phyloP scores from a whole-genome alignment of 1,140 invertebrate species.

The Zaprionus lachaisei region DNA sequence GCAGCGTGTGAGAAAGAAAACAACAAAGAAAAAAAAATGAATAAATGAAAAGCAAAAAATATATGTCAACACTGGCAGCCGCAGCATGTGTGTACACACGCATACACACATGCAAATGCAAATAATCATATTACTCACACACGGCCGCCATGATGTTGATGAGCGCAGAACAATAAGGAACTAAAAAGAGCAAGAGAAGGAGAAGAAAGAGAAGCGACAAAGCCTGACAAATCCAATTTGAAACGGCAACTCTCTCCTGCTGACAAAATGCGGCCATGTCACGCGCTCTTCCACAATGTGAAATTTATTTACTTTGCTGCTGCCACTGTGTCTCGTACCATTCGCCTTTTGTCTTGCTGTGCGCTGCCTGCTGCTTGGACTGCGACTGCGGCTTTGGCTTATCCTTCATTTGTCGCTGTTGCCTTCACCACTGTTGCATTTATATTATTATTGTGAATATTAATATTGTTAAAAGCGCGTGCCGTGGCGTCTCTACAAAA shows the following conservation, averaged over 20 bases:
- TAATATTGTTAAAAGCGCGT: constrained; percentile 78
- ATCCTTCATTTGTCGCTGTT: constrained; percentile 53
- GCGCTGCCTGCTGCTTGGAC: constrained; percentile 20
- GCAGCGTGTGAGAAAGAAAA: constrained; percentile 17
- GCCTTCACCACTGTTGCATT: constrained; percentile 43
- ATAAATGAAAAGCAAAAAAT: constrained; percentile 9
- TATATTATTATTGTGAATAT: constrained; percentile 75
- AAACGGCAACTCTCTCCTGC: constrained; percentile 31
- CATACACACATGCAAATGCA: background rate
- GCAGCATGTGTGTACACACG: constrained; percentile 28
- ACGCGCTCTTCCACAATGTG: constrained; percentile 50
- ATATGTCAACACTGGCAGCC: constrained; percentile 37
- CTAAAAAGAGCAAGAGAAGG: background rate
- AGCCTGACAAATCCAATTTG: constrained; percentile 64
- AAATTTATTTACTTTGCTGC: constrained; percentile 63
- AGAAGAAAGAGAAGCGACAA: constrained; percentile 2
- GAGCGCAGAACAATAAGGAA: background rate
- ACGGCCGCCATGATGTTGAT: constrained; percentile 19
- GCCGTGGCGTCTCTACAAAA: constrained; percentile 66
- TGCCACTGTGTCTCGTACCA: constrained; percentile 36
- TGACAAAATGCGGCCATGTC: constrained; percentile 37
- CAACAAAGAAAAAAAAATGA: constrained; percentile 11
- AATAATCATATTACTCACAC: constrained; percentile 75
- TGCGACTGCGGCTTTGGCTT: constrained; percentile 36
- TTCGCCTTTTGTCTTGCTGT: constrained; percentile 34